These are phyloP conservation scores for Plebejus anna DNA, from an alignment of 2,888 invertebrate species.

Conservation along the genomic window DNA sequence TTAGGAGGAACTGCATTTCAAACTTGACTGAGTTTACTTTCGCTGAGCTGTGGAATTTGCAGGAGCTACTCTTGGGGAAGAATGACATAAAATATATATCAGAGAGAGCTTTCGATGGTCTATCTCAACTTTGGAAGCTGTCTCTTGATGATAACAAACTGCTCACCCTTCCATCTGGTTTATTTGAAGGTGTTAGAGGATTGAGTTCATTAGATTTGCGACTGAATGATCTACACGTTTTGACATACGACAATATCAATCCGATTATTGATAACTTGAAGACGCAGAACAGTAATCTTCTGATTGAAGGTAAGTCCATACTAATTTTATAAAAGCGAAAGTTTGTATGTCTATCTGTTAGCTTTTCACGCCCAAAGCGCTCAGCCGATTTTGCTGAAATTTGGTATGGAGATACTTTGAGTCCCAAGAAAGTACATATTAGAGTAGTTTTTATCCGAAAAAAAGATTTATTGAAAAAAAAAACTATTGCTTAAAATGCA, in stretches of 20 bases:
- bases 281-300: slow-evolving; percentile 86
- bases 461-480: too few species aligned
- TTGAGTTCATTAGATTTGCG: slow-evolving; percentile 87
- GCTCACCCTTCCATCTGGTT: slow-evolving; percentile 83
- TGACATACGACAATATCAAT: slow-evolving; percentile 87
- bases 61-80: slow-evolving; percentile 84
- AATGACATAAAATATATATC: slow-evolving; percentile 86
- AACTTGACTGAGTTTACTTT: slow-evolving; percentile 90
- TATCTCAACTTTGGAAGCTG: slow-evolving; percentile 85
- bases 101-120: slow-evolving; percentile 87
- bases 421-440: too few species aligned
- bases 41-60: slow-evolving; percentile 86
- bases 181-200: slow-evolving; percentile 86
- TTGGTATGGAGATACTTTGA: too few species aligned
- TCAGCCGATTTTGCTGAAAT: too few species aligned
- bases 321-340: too few species aligned
- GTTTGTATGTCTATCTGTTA: too few species aligned
- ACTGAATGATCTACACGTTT: slow-evolving; percentile 86
- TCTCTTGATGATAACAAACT: slow-evolving; percentile 88
- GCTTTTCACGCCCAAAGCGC: too few species aligned
- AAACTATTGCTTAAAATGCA: too few species aligned
- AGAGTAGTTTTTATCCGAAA: too few species aligned
- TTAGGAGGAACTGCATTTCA: slow-evolving; percentile 86
- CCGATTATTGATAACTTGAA: slow-evolving; percentile 89
- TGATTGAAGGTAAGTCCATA: slow-evolving; percentile 83